A percentile compares a stretch with the other conserved stretches of the same genome.
Conservation (phyloP, 2,888 invertebrate genomes). For the Caenorhabditis imperialis region DNA sequence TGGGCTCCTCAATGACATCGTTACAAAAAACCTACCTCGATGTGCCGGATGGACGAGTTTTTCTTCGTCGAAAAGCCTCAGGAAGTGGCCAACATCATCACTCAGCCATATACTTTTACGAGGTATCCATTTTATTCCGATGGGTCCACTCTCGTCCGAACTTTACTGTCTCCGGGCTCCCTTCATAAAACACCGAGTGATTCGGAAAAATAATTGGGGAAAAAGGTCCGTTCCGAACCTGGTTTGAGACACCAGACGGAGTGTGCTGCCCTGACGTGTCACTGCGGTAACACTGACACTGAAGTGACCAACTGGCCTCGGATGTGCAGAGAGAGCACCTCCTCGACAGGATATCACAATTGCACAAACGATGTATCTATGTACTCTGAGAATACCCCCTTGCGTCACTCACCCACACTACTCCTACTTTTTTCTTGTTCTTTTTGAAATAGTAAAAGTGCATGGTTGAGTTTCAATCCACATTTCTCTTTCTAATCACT, state of each 20-base stretch:
- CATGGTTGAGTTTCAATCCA: too few species aligned
- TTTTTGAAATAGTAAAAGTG: too few species aligned
- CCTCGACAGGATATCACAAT: conserved; percentile 53
- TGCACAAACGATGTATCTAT: conserved; percentile 56
- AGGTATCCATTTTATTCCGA: conserved; percentile 25
- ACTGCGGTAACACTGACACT: conserved; percentile 41
- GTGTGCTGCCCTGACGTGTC: conserved; percentile 29
- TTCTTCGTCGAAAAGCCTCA: conserved; percentile 47
- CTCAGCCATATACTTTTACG: conserved; percentile 51
- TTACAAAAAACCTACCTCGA: conserved; percentile 32
- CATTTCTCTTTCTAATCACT: conserved; percentile 15
- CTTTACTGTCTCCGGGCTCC: conserved; percentile 24
- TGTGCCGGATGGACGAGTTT: conserved; percentile 36
- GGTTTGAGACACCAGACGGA: conserved; percentile 3
- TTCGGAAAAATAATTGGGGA: too few species aligned
- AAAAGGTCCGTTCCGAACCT: too few species aligned
- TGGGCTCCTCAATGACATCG: conserved; percentile 37
- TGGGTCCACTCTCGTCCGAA: conserved; percentile 15
- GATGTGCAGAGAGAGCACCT: conserved; percentile 48
- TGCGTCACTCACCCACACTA: conserved; percentile 34
- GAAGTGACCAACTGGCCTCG: conserved; percentile 46
- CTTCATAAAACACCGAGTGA: conserved; percentile 10
- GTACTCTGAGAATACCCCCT: conserved; percentile 43
- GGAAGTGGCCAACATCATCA: conserved; percentile 44
- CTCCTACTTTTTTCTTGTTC: conserved; percentile 3